These are phyloP conservation scores for Ceriagrion tenellum DNA, from an alignment of 2,888 invertebrate species.

Conservation along the genomic window DNA sequence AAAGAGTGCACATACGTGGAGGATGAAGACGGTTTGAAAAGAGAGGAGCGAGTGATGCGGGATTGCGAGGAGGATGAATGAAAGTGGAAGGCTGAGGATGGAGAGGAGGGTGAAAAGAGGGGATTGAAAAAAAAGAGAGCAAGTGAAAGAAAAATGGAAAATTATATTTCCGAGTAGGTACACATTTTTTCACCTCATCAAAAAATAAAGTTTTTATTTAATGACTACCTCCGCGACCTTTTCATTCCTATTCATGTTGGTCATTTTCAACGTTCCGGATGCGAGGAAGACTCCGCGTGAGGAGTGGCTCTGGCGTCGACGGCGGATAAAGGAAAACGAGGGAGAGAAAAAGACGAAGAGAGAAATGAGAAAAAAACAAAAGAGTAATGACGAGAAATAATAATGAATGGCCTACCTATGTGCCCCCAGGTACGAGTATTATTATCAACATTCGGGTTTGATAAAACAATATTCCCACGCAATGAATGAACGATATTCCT, in stretches of 20 bases:
- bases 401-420: constrained; percentile 29
- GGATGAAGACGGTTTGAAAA: neutral
- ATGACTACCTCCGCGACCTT: constrained; percentile 57
- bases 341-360: neutral
- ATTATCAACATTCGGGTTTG: constrained; percentile 3
- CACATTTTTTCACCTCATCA: neutral
- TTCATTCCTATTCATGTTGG: constrained; percentile 60
- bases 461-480: neutral
- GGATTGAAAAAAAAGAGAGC: neutral
- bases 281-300: constrained; percentile 33
- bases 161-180: neutral
- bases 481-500: neutral
- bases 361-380: neutral
- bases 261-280: constrained; percentile 60
- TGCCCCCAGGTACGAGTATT: neutral
- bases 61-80: constrained; percentile 6
- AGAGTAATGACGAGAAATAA: constrained; percentile 28
- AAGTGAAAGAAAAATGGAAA: constrained; percentile 17
- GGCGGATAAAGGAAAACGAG: neutral
- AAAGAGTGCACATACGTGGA: too few species aligned
- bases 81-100: neutral
- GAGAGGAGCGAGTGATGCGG: neutral
- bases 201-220: constrained; percentile 37
- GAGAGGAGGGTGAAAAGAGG: neutral
- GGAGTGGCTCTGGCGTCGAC: neutral